These are phyloP conservation scores for Athene noctua DNA, from an alignment of 2,113 vertebrate species.

Conservation along the genomic window DNA sequence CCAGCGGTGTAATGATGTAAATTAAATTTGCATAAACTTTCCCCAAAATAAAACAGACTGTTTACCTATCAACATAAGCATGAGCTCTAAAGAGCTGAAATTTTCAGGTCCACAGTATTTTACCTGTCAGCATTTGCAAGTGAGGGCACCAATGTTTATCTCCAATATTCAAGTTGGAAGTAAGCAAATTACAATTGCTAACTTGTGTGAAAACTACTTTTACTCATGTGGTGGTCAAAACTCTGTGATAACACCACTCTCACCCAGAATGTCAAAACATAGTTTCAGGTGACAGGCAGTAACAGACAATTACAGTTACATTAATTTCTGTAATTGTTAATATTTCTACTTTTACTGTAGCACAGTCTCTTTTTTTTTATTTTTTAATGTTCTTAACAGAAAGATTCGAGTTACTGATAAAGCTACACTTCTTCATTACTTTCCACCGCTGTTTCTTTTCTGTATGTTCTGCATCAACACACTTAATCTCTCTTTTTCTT, in stretches of 20 bases:
- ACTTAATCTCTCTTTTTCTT: conserved; percentile 25
- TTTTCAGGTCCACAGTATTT: not conserved
- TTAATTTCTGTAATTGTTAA: not conserved
- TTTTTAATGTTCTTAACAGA: not conserved
- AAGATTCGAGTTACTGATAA: not conserved
- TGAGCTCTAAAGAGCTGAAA: not conserved
- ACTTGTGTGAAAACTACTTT: not conserved
- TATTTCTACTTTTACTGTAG: not conserved
- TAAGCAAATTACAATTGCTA: not conserved
- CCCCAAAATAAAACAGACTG: not conserved
- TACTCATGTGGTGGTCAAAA: not conserved
- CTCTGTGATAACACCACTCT: not conserved
- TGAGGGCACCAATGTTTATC: not conserved
- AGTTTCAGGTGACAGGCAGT: not conserved
- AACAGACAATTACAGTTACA: not conserved
- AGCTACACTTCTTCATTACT: conserved; percentile 42
- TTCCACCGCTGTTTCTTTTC: conserved; percentile 4
- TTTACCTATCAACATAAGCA: not conserved
- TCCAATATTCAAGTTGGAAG: not conserved
- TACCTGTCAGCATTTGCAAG: not conserved
- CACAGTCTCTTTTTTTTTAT: not conserved
- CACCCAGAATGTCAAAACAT: not conserved
- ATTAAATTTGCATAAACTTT: not conserved
- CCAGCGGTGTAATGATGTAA: not conserved
- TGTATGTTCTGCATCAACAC: conserved; percentile 28